These are phyloP conservation scores for Helicoverpa armigera DNA, from an alignment of 1,140 invertebrate genomes.

Conservation along the genomic window DNA sequence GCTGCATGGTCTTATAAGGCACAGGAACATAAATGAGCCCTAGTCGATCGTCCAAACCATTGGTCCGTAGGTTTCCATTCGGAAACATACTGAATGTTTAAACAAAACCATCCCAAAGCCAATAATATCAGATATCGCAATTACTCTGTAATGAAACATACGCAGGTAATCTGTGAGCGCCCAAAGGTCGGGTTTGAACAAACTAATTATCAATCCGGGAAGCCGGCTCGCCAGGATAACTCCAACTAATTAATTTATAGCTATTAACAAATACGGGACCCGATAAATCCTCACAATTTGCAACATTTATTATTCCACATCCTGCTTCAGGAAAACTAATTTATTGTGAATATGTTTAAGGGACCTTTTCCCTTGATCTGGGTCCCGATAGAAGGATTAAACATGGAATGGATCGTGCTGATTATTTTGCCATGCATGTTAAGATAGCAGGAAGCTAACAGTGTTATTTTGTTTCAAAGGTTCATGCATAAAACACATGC, in stretches of 20 bases:
- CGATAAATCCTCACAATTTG: conserved; percentile 51
- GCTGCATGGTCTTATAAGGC: too few species aligned
- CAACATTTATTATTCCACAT: conserved; percentile 46
- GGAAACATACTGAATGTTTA: neutral
- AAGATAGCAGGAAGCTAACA: too few species aligned
- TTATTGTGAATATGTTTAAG: conserved; percentile 28
- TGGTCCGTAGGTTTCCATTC: neutral
- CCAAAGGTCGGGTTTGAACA: conserved; percentile 29
- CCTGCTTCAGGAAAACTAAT: conserved; percentile 35
- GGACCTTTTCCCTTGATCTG: neutral
- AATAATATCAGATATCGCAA: conserved; percentile 3
- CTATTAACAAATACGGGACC: conserved; percentile 53
- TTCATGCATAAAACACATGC: too few species aligned
- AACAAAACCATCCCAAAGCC: neutral
- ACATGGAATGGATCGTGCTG: neutral
- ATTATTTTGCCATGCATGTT: too few species aligned
- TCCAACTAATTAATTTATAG: conserved; percentile 54
- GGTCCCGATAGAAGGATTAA: neutral
- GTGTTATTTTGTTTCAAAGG: too few species aligned
- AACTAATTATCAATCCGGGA: conserved; percentile 55
- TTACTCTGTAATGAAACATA: conserved; percentile 5
- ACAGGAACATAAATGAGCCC: too few species aligned
- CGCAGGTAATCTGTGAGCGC: conserved; percentile 12
- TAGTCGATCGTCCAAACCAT: too few species aligned
- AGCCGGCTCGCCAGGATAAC: conserved; percentile 36